These are phyloP conservation scores for Busseola fusca DNA, from an alignment of 2,888 invertebrate species.

Conservation along the genomic window DNA sequence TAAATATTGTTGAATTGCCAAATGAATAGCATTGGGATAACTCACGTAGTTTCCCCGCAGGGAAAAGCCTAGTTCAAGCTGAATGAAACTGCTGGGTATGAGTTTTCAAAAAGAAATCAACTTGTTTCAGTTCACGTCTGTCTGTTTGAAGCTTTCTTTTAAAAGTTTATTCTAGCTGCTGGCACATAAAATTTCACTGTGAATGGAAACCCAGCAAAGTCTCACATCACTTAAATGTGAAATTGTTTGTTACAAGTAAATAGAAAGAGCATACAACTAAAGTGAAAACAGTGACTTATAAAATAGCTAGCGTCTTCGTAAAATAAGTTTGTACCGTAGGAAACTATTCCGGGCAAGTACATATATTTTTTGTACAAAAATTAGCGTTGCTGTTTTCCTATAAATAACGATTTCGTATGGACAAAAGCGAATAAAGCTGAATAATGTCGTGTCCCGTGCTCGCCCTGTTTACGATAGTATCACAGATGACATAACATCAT, in stretches of 20 bases:
- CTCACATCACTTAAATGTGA: conserved; percentile 22
- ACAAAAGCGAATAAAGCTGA: too few relatives aligned
- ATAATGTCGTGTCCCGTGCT: too few relatives aligned
- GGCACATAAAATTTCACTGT: conserved; percentile 15
- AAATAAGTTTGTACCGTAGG: not conserved
- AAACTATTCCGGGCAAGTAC: not conserved
- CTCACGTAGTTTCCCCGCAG: too few relatives aligned
- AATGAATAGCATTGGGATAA: not conserved
- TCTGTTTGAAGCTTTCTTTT: not conserved
- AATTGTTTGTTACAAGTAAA: conserved; percentile 32
- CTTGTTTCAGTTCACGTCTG: not conserved
- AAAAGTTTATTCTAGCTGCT: conserved; percentile 1
- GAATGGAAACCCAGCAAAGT: conserved; percentile 16
- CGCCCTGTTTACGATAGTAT: not conserved
- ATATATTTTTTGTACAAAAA: not conserved
- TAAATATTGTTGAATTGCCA: not conserved
- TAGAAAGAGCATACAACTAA: conserved; percentile 31
- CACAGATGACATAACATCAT: not conserved
- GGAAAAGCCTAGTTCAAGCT: not conserved
- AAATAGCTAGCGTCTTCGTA: not conserved
- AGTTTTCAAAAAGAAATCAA: not conserved
- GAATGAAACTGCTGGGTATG: not conserved
- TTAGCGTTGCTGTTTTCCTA: not conserved
- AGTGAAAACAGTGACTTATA: conserved; percentile 11
- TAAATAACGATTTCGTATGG: too few relatives aligned